Evolutionary conservation across 2,888 invertebrate species (phyloP).

Genomic region (Caenorhabditis sulstoni): DNA sequence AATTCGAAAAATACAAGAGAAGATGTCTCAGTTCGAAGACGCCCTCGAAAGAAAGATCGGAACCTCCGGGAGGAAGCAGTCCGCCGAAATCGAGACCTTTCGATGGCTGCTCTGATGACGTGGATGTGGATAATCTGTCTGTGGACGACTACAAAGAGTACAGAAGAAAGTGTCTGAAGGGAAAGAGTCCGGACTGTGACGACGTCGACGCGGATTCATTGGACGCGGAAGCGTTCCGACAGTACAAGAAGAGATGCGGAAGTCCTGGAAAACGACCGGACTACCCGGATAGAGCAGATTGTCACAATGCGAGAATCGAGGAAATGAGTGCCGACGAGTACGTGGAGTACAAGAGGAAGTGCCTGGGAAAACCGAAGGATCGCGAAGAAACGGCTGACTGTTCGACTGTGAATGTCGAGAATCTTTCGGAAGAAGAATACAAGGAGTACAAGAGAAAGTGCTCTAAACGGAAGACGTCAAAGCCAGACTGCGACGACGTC

Average conservation of each 20-base stretch:
- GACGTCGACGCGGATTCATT: no score
- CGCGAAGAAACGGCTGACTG: slow-evolving; percentile 13
- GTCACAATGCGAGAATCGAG: not conserved
- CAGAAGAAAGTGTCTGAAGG: not conserved
- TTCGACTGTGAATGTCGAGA: slow-evolving; percentile 20
- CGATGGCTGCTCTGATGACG: no score
- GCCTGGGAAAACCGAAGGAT: not conserved
- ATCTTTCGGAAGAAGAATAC: slow-evolving; percentile 32
- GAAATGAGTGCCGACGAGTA: not conserved
- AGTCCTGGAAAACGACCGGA: not conserved
- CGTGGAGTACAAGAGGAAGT: not conserved
- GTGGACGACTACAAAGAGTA: not conserved
- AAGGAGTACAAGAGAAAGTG: slow-evolving; percentile 16
- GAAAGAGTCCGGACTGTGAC: not conserved
- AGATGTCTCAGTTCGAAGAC: not conserved
- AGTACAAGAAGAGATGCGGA: not conserved
- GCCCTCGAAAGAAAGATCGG: slow-evolving; percentile 18
- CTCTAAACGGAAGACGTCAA: slow-evolving; percentile 3
- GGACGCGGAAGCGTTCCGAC: no score
- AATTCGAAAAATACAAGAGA: slow-evolving; percentile 14
- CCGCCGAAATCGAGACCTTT: not conserved
- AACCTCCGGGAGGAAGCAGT: not conserved
- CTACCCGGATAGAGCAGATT: not conserved
- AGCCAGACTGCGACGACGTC: slow-evolving; percentile 17
- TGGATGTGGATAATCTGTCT: not conserved